Evolutionary conservation across 1,140 invertebrate species (phyloP).

Genomic region (Euglossa dilemma): DNA sequence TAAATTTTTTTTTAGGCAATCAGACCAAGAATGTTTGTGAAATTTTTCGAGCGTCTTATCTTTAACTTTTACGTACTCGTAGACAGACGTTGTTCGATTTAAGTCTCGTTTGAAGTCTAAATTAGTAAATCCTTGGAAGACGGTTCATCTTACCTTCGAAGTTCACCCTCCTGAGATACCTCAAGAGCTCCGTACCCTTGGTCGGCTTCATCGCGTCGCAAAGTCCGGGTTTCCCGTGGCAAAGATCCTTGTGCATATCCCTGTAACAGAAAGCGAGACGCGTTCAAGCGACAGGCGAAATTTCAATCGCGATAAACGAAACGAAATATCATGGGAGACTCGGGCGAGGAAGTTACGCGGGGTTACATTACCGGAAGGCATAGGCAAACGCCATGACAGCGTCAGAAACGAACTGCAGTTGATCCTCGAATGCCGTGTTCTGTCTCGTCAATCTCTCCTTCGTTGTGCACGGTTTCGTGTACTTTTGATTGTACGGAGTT

Average conservation of each 20-base stretch:
- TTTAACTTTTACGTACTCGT: too few relatives aligned
- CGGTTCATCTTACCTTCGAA: constrained; percentile 88
- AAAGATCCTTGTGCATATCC: constrained; percentile 92
- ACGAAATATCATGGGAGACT: too few relatives aligned
- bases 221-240: constrained; percentile 87
- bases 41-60: too few relatives aligned
- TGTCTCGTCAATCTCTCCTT: constrained; percentile 87
- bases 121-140: too few relatives aligned
- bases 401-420: constrained; percentile 96
- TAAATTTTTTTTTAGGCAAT: too few relatives aligned
- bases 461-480: constrained; percentile 87
- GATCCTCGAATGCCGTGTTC: constrained; percentile 93
- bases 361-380: constrained; percentile 87
- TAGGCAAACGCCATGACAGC: constrained; percentile 96
- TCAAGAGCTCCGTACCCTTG: constrained; percentile 91
- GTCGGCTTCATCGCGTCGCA: constrained; percentile 94
- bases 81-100: too few relatives aligned
- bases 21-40: too few relatives aligned
- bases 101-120: too few relatives aligned
- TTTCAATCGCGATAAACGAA: too few relatives aligned
- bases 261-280: constrained; percentile 78
- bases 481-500: constrained; percentile 92
- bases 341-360: not conserved
- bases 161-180: constrained; percentile 91
- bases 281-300: not conserved